These are phyloP conservation scores for Zele albiditarsus DNA, from an alignment of 2,888 invertebrate genomes.

Conservation along the genomic window DNA sequence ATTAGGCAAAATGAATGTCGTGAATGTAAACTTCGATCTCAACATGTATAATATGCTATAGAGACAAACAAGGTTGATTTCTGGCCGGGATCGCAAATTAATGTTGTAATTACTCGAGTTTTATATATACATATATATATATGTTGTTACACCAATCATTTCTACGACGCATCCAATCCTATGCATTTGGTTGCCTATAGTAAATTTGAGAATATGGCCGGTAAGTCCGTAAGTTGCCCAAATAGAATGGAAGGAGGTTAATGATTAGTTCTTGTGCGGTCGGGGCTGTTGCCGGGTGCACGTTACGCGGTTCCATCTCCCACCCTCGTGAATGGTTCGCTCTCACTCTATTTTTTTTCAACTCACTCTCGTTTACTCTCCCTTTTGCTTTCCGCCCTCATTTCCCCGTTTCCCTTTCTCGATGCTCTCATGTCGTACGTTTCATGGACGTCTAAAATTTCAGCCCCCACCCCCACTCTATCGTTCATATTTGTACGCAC, in stretches of 20 bases:
- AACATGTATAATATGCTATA: no score
- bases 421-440: conserved; percentile 39
- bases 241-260: conserved; percentile 66
- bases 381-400: conserved; percentile 45
- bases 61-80: no score
- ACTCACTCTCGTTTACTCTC: conserved; percentile 46
- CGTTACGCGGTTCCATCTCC: conserved; percentile 62
- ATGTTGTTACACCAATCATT: no score
- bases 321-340: conserved; percentile 43
- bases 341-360: conserved; percentile 11
- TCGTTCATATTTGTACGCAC: conserved; percentile 36
- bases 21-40: no score
- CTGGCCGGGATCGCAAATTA: no score
- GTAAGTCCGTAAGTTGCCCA: conserved; percentile 43
- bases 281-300: conserved; percentile 71
- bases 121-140: no score
- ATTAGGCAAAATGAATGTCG: no score
- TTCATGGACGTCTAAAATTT: conserved; percentile 62
- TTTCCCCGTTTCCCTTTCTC: conserved; percentile 40
- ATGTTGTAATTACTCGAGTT: no score
- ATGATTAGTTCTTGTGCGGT: conserved; percentile 70
- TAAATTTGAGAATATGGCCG: conserved; percentile 55
- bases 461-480: conserved; percentile 51
- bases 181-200: conserved; percentile 45
- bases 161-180: no score